These are phyloP conservation scores for Stratiomys singularior DNA, from an alignment of 2,888 invertebrate genomes.

Conservation along the genomic window DNA sequence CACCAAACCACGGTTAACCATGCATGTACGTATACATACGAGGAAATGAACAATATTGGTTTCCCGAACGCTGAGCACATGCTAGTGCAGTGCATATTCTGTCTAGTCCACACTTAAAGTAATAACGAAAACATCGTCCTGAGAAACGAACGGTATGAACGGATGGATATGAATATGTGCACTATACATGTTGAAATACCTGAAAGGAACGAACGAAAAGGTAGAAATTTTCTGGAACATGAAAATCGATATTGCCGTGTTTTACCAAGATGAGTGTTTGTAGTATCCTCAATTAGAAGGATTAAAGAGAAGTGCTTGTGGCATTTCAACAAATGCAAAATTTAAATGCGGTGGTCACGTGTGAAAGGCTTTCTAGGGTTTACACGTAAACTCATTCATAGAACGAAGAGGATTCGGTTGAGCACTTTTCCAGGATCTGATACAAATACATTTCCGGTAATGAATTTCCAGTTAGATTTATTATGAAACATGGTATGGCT, in stretches of 20 bases:
- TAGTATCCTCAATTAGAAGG: conserved; percentile 5
- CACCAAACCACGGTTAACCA: conserved; percentile 7
- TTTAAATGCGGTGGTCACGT: background rate
- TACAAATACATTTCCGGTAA: background rate
- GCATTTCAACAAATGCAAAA: conserved; percentile 14
- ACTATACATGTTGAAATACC: background rate
- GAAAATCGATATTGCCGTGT: conserved; percentile 10
- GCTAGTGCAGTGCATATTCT: background rate
- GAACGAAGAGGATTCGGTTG: background rate
- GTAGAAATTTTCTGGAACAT: background rate
- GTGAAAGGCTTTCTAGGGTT: background rate
- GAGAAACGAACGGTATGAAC: background rate
- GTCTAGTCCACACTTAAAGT: background rate
- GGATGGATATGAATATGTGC: background rate
- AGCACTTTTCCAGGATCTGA: background rate
- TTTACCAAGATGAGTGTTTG: background rate
- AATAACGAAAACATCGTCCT: background rate
- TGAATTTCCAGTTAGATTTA: background rate
- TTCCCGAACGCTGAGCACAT: background rate
- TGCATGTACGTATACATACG: background rate
- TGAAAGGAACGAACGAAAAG: background rate
- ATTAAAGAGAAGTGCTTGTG: conserved; percentile 1
- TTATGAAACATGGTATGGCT: no score
- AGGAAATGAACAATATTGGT: background rate
- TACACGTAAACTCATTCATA: background rate